phyloP scores from a whole-genome alignment of 2,113 vertebrate species.

The Steatornis caripensis region DNA sequence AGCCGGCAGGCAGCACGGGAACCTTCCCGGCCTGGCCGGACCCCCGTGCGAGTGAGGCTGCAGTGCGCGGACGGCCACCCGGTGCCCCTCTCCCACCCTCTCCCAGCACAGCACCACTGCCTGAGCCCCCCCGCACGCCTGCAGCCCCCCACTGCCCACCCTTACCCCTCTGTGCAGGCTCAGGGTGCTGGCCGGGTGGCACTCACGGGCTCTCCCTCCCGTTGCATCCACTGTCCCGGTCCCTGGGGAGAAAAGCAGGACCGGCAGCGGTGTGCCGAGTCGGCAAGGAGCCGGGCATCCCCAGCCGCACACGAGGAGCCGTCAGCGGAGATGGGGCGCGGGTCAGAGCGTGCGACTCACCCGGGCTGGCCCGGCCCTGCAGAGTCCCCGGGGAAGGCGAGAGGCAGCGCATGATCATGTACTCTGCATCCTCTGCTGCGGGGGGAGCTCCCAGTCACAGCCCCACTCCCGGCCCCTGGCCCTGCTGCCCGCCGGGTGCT shows the following conservation, averaged over 20 bases:
- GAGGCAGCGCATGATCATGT: conserved; percentile 88
- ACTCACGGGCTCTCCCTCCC: neutral
- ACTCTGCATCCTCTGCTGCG: conserved; percentile 82
- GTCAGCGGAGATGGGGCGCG: rapidly evolving
- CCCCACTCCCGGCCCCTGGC: neutral
- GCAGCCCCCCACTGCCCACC: neutral
- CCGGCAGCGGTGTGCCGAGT: rapidly evolving
- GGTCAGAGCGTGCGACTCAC: neutral
- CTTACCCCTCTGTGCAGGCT: neutral
- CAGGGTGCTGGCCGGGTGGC: neutral
- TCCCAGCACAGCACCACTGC: neutral
- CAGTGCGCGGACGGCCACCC: rapidly evolving
- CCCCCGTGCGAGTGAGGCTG: rapidly evolving
- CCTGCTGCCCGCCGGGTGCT: neutral
- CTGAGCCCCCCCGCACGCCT: neutral
- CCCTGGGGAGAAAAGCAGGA: neutral
- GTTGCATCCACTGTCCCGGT: neutral
- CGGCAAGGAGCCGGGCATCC: rapidly evolving
- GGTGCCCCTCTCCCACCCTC: neutral
- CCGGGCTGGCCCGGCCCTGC: neutral
- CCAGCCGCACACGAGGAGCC: rapidly evolving
- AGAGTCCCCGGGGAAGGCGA: conserved; percentile 22
- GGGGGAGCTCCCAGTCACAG: neutral
- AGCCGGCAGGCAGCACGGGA: too few relatives aligned
- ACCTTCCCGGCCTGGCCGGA: too few relatives aligned